Conservation (phyloP, 1,140 invertebrate genomes). For the Marisa cornuarietis region DNA sequence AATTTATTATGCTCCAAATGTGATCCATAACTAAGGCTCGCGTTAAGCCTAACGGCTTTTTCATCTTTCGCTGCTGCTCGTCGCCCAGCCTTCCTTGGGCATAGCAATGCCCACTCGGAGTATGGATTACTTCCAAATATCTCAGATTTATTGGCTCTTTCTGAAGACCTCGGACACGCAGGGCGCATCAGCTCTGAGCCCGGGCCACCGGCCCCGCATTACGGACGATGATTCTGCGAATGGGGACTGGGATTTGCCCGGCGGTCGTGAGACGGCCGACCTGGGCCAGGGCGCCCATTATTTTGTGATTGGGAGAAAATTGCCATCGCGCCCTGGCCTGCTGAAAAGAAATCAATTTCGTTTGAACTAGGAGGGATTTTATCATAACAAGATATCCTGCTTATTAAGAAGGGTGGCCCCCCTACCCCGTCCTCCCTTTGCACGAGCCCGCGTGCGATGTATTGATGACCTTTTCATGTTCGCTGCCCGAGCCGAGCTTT, state of each 20-base stretch:
- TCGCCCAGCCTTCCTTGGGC: slow-evolving; percentile 1
- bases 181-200: not conserved
- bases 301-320: slow-evolving; percentile 11
- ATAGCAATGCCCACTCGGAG: not conserved
- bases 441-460: too few relatives aligned
- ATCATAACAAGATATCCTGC: slow-evolving; percentile 18
- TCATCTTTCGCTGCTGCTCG: slow-evolving; percentile 17
- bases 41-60: slow-evolving; percentile 21
- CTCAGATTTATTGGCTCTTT: slow-evolving; percentile 18
- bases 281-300: slow-evolving; percentile 3
- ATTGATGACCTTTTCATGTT: too few relatives aligned
- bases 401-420: not conserved
- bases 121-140: slow-evolving; percentile 19
- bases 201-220: not conserved
- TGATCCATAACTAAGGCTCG: slow-evolving; percentile 22
- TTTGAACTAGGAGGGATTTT: slow-evolving; percentile 3
- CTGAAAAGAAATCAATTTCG: slow-evolving; percentile 6
- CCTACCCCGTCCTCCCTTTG: too few relatives aligned
- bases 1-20: slow-evolving; percentile 21
- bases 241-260: slow-evolving; percentile 9
- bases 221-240: slow-evolving; percentile 9
- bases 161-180: not conserved
- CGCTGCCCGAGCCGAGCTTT: not conserved
- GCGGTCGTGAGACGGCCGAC: not conserved
- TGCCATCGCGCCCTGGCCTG: not conserved